Conservation (phyloP, 1,140 invertebrate species). For the Rhopalosiphum maidis region DNA sequence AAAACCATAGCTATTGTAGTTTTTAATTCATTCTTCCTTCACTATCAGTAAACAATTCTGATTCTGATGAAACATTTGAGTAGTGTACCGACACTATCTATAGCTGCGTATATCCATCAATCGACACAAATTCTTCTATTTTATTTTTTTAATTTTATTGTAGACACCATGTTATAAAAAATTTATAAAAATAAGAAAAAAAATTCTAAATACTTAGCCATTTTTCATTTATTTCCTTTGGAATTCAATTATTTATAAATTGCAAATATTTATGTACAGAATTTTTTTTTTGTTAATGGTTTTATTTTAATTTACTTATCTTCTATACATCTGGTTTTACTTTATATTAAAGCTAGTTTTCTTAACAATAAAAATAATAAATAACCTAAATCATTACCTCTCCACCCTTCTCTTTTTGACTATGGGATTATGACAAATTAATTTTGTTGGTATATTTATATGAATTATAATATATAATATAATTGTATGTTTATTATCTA, state of each 20-base stretch:
- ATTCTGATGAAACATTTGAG: conserved; percentile 34
- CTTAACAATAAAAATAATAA: too few relatives aligned
- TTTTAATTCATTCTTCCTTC: conserved; percentile 49
- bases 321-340: background rate
- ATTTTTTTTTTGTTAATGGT: background rate
- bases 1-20: conserved; percentile 44
- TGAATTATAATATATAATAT: too few relatives aligned
- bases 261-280: conserved; percentile 57
- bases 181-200: conserved; percentile 54
- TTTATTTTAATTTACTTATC: conserved; percentile 51
- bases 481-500: too few relatives aligned
- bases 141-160: conserved; percentile 54
- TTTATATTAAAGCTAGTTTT: too few relatives aligned
- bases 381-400: too few relatives aligned
- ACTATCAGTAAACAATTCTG: conserved; percentile 40
- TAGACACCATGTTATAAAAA: conserved; percentile 57
- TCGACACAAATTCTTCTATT: conserved; percentile 23
- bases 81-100: background rate
- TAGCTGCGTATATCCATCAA: background rate
- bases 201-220: conserved; percentile 51
- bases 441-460: too few relatives aligned
- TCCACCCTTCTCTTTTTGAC: too few relatives aligned
- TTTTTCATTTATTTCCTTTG: conserved; percentile 54
- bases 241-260: conserved; percentile 47
- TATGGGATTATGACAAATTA: too few relatives aligned